Base-by-base conservation (phyloP, 2,797 vertebrate genomes). In the Thamnophis elegans region DNA sequence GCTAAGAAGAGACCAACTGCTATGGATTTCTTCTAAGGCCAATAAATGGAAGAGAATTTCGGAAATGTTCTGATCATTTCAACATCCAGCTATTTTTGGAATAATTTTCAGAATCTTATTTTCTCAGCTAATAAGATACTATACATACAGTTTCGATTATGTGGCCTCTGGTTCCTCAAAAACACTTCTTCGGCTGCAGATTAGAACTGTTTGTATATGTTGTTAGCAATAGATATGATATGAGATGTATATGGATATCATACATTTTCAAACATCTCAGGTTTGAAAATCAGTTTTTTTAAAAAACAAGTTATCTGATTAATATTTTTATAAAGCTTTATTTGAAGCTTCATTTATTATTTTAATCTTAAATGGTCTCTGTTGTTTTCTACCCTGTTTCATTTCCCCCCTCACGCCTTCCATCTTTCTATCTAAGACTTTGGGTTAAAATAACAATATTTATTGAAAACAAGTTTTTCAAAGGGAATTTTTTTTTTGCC, bases 1-100 rank as follows among this genome's bases (percentile, higher is more conserved):
- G 85, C 95, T 1, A 98, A 96, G 95, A 95, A 95, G 51, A 97
- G 98, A 42, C 96, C 98, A 0, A 90, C 94, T 0, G 98, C 98
- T 0, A 88, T 98, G 0, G 98, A 98, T 96, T 99, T 99, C 94
- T 98, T 99, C 96, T 99, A 96, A 98, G 95, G 53, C 36, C 22
- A 87, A 73, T 47, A 11, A 85, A 47, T 47, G 58, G 94, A 87
- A 90, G 94, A 96, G 95, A 96, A 95, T 96, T 92, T 97, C 1
- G 5, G 56, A 58, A 58, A 20, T 97, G 94, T 97, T 97, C 91
- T 96, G 94, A 96, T 92, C 85, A 7, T 93, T 95, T 96, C 97
- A 93, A 93, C 96, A 97, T 97, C 92, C 92, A 95, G 95, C 93
- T 95, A 93, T 93, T 95, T 96, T 94, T 95, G 85, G 85, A 95